These are phyloP conservation scores for Azemiops feae DNA, from an alignment of 2,113 vertebrate genomes.

Conservation along the genomic window DNA sequence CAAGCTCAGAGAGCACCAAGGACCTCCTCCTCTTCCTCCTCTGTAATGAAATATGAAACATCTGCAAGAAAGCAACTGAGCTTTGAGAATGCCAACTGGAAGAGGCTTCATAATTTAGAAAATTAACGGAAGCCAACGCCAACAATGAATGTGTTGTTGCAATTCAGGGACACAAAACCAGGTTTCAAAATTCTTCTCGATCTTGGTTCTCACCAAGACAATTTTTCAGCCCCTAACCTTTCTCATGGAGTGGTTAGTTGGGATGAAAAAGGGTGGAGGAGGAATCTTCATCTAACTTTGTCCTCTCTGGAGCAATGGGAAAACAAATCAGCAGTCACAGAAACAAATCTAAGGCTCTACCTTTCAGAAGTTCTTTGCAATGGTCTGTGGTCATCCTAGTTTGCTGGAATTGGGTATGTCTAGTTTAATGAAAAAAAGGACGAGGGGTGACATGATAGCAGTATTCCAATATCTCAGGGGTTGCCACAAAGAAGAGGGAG, in stretches of 20 bases:
- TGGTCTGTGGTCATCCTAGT: neutral
- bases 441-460: no score
- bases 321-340: neutral
- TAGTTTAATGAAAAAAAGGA: no score
- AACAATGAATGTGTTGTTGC: neutral
- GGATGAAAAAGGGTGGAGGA: neutral
- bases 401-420: no score
- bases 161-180: no score
- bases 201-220: neutral
- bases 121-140: neutral
- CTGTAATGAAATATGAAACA: no score
- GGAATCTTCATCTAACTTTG: neutral
- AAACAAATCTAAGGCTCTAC: neutral
- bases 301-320: neutral
- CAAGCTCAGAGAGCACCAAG: neutral
- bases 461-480: no score
- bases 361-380: neutral
- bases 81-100: neutral
- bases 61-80: neutral
- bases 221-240: neutral
- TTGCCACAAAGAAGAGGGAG: no score
- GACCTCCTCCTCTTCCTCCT: no score
- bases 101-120: neutral
- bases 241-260: neutral
- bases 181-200: neutral